phyloP scores from a whole-genome alignment of 2,888 invertebrate species.

The Cetonia aurata region DNA sequence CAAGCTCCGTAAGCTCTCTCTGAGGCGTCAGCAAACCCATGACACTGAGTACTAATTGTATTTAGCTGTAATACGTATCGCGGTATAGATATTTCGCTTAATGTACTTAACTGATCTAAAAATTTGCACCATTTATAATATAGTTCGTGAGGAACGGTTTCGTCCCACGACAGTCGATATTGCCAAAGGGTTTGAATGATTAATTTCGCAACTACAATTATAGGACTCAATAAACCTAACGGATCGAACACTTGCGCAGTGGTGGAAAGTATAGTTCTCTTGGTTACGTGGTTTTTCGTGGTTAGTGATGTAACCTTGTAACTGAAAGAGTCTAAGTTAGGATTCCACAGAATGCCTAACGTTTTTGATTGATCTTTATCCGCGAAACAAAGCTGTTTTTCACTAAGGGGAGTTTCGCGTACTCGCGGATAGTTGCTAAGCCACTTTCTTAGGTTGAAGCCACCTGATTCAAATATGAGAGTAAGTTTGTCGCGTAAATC shows the following conservation, averaged over 20 bases:
- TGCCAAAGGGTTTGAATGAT: neutral
- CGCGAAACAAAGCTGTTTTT: no score
- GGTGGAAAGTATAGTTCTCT: neutral
- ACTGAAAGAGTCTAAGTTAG: neutral
- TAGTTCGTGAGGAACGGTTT: neutral
- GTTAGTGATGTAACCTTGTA: no score
- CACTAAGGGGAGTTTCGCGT: neutral
- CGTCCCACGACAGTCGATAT: neutral
- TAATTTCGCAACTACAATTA: neutral
- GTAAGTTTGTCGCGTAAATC: neutral
- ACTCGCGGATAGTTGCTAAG: neutral
- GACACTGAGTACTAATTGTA: neutral
- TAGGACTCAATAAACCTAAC: neutral
- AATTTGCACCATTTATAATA: neutral
- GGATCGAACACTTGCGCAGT: neutral
- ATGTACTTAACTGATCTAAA: neutral
- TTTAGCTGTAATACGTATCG: no score
- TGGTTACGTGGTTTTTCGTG: no score
- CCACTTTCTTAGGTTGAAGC: neutral
- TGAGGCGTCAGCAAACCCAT: constrained; percentile 17
- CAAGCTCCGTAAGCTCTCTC: constrained; percentile 34
- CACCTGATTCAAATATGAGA: neutral
- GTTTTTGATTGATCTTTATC: neutral
- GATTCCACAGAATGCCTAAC: neutral
- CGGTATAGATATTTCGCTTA: no score